Conservation (phyloP, 2,113 vertebrate species). For the Fukomys damarensis region DNA sequence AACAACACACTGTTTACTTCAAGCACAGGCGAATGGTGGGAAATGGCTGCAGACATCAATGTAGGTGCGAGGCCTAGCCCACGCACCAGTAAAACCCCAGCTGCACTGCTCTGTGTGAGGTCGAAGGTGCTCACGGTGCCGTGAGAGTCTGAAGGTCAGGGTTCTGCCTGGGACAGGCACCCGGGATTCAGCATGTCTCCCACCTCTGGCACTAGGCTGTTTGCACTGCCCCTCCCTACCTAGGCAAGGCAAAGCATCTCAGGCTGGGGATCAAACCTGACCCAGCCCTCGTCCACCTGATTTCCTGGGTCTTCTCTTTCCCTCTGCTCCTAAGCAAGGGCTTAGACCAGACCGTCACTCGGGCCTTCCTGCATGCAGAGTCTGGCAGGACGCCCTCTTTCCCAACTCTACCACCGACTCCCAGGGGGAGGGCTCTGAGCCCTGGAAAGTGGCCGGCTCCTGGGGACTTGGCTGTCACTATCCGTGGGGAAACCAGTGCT, state of each 20-base stretch:
- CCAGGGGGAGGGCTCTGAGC: background rate
- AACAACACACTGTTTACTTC: background rate
- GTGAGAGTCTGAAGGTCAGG: background rate
- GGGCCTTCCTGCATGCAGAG: background rate
- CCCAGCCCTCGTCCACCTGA: background rate
- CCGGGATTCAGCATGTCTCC: no score
- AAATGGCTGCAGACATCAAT: background rate
- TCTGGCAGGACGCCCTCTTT: background rate
- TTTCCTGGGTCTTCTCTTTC: background rate
- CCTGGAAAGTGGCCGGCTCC: background rate
- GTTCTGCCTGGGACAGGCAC: background rate
- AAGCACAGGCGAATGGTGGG: background rate
- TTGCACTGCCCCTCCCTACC: no score
- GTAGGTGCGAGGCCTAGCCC: background rate
- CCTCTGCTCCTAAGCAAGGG: background rate
- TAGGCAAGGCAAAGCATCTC: background rate
- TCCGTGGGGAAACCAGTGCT: background rate
- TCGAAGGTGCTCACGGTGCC: background rate
- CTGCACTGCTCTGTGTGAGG: no score
- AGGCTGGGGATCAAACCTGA: background rate
- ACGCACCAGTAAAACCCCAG: fast-evolving
- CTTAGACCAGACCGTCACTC: background rate
- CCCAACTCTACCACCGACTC: background rate
- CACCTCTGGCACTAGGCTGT: no score
- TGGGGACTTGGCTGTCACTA: background rate